phyloP scores from a whole-genome alignment of 2,797 vertebrate species.

The Onychomys leucogaster region DNA sequence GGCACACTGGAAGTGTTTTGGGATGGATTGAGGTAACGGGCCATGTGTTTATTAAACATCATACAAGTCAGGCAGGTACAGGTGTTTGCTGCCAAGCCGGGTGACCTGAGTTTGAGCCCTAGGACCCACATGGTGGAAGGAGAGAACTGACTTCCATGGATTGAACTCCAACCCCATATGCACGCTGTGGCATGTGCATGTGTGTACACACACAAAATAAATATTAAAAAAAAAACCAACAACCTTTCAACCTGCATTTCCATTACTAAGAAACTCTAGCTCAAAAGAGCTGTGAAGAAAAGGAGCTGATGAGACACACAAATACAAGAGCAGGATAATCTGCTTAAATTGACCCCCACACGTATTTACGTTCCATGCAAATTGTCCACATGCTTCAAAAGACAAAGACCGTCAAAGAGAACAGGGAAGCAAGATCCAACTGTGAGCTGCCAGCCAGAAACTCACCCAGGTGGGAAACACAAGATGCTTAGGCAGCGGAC shows the following conservation, averaged over 20 bases:
- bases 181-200: background rate
- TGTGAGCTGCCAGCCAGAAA: background rate
- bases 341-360: background rate
- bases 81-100: background rate
- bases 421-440: background rate
- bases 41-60: background rate
- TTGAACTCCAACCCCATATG: background rate
- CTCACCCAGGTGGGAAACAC: background rate
- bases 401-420: background rate
- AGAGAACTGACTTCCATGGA: background rate
- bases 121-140: background rate
- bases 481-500: background rate
- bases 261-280: background rate
- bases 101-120: background rate
- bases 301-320: background rate
- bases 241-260: background rate
- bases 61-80: background rate
- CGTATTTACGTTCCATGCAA: background rate
- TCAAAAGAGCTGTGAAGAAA: background rate
- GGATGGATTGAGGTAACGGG: background rate
- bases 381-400: background rate
- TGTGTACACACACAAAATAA: background rate
- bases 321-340: background rate
- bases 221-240: background rate
- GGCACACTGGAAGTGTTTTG: background rate